A percentile compares a stretch with the other conserved stretches of the same genome.
Evolutionary conservation across 2,113 vertebrate genomes (phyloP).

Genomic region (Phycodurus eques): DNA sequence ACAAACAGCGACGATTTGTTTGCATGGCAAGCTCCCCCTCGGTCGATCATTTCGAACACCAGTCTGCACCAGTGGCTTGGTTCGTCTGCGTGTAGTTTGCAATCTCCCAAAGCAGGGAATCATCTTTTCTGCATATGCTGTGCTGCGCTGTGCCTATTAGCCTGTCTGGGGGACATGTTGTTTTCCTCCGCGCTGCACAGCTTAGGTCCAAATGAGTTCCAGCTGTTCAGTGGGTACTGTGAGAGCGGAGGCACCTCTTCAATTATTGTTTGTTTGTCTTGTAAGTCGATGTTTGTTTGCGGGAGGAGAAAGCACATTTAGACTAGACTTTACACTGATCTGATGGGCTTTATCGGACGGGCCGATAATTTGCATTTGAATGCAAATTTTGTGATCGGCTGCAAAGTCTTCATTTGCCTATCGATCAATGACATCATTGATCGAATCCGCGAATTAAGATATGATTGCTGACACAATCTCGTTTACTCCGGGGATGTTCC

Average conservation of each 20-base stretch:
- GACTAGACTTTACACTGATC: neutral
- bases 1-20: conserved; percentile 23
- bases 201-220: conserved; percentile 48
- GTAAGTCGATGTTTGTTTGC: conserved; percentile 44
- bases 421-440: no score
- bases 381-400: no score
- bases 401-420: no score
- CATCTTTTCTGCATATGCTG: conserved; percentile 51
- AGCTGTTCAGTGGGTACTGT: conserved; percentile 61
- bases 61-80: conserved; percentile 25
- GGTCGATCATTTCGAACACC: conserved; percentile 15
- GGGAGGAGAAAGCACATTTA: conserved; percentile 10
- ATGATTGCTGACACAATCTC: no score
- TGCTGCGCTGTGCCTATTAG: conserved; percentile 39
- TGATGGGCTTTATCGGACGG: no score
- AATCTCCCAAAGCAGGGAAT: conserved; percentile 37
- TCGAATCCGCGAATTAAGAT: no score
- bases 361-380: no score
- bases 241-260: conserved; percentile 47
- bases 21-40: conserved; percentile 30
- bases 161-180: conserved; percentile 35
- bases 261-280: conserved; percentile 47
- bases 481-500: no score
- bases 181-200: conserved; percentile 42
- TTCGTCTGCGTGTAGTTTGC: conserved; percentile 43